Base-by-base conservation (phyloP, 1,140 invertebrate species). In the Nasonia longicornis region DNA sequence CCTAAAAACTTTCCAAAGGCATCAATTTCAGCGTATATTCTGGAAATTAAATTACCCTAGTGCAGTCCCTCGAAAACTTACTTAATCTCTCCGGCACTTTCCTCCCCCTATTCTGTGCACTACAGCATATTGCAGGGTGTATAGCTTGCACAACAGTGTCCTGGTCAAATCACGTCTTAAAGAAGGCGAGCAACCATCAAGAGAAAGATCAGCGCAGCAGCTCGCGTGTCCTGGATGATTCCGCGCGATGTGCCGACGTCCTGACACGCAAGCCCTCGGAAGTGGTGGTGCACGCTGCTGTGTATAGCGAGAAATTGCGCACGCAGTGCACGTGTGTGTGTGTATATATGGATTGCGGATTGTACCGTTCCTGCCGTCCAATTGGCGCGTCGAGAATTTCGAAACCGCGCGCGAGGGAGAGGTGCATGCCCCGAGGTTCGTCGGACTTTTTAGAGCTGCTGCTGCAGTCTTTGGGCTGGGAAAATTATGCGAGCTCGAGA, bases 191-290 rank as follows among this genome's bases (percentile, higher is more conserved):
- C 52, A n/a, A 31, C 35, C 69, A 35, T 3, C 35, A 71, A 38
- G 69, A 38, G 69, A 67, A 38, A 71, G 69, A 71, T 71, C 29
- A 31, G 69, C 69, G 69, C 69, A 71, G 11, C 29, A 14, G 35
- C 69, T 71, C 69, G 69, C 69, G 69, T 71, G 69, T 71, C 29
- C 35, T 35, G 69, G 69, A 71, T 38, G 69, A 71, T 71, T 38
- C 20, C 16, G 35, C 69, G 35, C 29, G 20, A 38, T 67, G 66
- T 67, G 66, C 66, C 66, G 26, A 67, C 66, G 31, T 26, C 26
- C 69, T 14, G n/a, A 10, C 69, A 71, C 69, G 69, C 69, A 35
- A 71, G 16, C 26, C 35, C 69, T n/a, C 29, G 35, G 31, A 26
- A 8, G 14, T 6, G 29, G 31, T 38, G 2, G 26, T 67, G 29